phyloP scores from a whole-genome alignment of 2,797 vertebrate genomes.

The Myripristis jacobus region DNA sequence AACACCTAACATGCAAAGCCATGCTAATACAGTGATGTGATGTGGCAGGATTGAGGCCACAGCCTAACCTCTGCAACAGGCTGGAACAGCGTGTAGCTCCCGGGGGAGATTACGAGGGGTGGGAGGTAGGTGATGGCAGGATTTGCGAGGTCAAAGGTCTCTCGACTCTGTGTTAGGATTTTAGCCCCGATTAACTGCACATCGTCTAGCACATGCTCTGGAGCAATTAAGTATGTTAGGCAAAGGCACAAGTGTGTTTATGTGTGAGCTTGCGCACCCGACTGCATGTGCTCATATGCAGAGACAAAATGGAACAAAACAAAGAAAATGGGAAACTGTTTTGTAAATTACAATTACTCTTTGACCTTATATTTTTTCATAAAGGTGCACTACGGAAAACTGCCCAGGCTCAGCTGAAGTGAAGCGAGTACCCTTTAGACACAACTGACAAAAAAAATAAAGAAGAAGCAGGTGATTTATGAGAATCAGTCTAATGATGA shows the following conservation, averaged over 20 bases:
- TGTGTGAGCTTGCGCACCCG: too few relatives aligned
- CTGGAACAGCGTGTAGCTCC: not conserved
- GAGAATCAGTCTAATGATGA: too few relatives aligned
- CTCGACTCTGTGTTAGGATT: not conserved
- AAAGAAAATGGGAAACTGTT: too few relatives aligned
- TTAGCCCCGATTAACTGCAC: not conserved
- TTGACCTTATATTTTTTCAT: too few relatives aligned
- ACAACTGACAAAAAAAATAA: too few relatives aligned
- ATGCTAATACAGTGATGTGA: not conserved
- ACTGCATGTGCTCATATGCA: not conserved
- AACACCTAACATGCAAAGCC: not conserved
- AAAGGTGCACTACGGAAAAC: too few relatives aligned
- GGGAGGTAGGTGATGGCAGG: slow-evolving; percentile 16
- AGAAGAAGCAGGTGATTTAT: too few relatives aligned
- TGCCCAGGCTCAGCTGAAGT: too few relatives aligned
- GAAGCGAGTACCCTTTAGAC: too few relatives aligned
- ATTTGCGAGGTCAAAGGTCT: slow-evolving; percentile 19
- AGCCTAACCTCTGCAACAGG: not conserved
- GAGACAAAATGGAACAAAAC: too few relatives aligned
- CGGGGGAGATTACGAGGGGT: not conserved
- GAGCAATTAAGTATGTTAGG: not conserved
- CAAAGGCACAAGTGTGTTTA: not conserved
- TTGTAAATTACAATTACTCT: not conserved
- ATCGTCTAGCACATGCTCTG: not conserved
- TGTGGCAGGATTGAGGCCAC: not conserved